Evolutionary conservation across 2,888 invertebrate species (phyloP), one percentile per base, ranked within the genome.

Genomic region (Nymphalis urticae): DNA sequence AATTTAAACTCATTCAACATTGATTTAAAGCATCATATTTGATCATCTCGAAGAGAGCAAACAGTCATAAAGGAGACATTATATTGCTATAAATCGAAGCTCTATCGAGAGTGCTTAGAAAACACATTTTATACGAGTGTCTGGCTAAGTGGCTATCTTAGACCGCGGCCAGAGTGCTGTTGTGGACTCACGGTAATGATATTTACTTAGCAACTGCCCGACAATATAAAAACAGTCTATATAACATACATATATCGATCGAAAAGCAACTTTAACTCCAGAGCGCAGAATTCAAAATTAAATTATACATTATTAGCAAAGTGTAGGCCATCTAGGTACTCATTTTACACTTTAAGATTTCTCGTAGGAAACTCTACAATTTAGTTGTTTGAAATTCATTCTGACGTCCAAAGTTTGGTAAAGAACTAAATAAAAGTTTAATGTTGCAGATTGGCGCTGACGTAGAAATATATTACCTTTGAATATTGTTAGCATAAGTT

Each of bases 171-270:
- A 74, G 79, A 84, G 81, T 80, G 78, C 83, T 85, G 85, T 85
- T 87, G 88, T 88, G 83, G 87, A 87, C 85, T 78, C 75, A 79
- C 83, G 74, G 82, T 89, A 89, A 90, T 89, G 86, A 88, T 88
- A 87, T 89, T 89, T 89, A 85, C 88, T 81, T 80, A 79, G 80
- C 81, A 80, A 76, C 72, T 71, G 70, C 21, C 36, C 50, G 59
- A 51, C 67, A 71, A 71, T 47, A 61, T 48, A 64, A 64, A 79
- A 87, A 84, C 67, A 75, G 69, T 66, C 48, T 74, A 85, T 71
- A 72, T 76, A 69, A 61, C 66, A 27, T 48, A 9, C 5, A 10
- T 9, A 47, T 16, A 13, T 32, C 56, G 60, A 36, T 13, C 48
- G 2, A 75, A 66, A 70, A 36, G 64, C 9, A 63, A 73, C 77